Evolutionary conservation across 2,888 invertebrate species (phyloP).

Genomic region (Tinea semifulvella): DNA sequence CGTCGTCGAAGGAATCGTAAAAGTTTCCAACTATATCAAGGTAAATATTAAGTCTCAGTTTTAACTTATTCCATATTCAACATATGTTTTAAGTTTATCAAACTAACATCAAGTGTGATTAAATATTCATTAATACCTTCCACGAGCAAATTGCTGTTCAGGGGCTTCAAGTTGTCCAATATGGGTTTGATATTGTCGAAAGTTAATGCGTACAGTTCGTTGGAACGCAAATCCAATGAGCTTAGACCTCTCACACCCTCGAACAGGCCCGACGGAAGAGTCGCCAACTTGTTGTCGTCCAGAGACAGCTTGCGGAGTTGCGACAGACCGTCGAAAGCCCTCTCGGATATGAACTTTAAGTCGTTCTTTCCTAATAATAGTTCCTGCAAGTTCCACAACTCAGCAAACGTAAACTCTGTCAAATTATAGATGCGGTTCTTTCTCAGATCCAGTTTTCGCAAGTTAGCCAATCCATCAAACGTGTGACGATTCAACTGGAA

Average conservation of each 20-base stretch:
- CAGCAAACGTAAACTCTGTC: slow-evolving; percentile 81
- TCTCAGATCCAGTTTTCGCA: slow-evolving; percentile 78
- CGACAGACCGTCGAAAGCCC: slow-evolving; percentile 79
- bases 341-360: slow-evolving; percentile 76
- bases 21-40: slow-evolving; percentile 42
- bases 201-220: slow-evolving; percentile 79
- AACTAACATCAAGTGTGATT: slow-evolving; percentile 35
- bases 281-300: slow-evolving; percentile 78
- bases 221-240: slow-evolving; percentile 80
- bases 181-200: slow-evolving; percentile 81
- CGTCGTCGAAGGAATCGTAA: slow-evolving; percentile 39
- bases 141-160: slow-evolving; percentile 76
- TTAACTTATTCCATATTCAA: slow-evolving; percentile 50
- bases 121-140: slow-evolving; percentile 71
- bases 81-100: slow-evolving; percentile 47
- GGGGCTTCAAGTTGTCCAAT: slow-evolving; percentile 79
- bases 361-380: slow-evolving; percentile 75
- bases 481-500: slow-evolving; percentile 78
- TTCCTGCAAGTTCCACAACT: slow-evolving; percentile 77
- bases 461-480: slow-evolving; percentile 78
- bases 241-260: slow-evolving; percentile 76
- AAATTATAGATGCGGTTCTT: slow-evolving; percentile 79
- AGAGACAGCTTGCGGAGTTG: slow-evolving; percentile 76
- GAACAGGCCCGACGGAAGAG: slow-evolving; percentile 76
- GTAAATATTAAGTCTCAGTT: slow-evolving; percentile 44